A percentile compares a stretch with the other conserved stretches of the same genome.
These are phyloP conservation scores for Pungitius pungitius DNA, from an alignment of 2,113 vertebrate species.

Conservation along the genomic window DNA sequence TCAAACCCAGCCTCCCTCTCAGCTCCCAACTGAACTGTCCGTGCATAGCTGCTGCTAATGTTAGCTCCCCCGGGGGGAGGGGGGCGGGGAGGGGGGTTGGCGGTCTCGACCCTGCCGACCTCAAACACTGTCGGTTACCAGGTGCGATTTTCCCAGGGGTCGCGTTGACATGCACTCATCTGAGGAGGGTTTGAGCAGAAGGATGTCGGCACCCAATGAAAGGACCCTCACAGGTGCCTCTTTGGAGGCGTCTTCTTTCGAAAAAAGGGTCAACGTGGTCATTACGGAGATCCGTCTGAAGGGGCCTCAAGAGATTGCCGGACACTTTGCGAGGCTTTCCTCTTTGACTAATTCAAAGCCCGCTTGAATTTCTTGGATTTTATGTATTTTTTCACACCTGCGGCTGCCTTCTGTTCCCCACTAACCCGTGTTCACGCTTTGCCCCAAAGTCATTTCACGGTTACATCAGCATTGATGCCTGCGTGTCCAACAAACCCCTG, in stretches of 20 bases:
- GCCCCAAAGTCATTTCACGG: background rate
- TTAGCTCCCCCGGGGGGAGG: constrained; percentile 4
- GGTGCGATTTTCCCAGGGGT: constrained; percentile 55
- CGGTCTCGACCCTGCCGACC: constrained; percentile 19
- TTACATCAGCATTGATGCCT: constrained; percentile 11
- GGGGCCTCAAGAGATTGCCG: background rate
- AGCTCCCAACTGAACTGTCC: constrained; percentile 11
- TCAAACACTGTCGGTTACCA: constrained; percentile 38
- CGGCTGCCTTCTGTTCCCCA: background rate
- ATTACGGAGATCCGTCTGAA: background rate
- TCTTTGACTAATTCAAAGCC: background rate
- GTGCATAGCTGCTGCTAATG: constrained; percentile 28
- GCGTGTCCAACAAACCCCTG: background rate
- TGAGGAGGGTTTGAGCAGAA: constrained; percentile 21
- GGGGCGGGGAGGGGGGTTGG: background rate
- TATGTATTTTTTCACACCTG: background rate
- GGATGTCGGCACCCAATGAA: constrained; percentile 29
- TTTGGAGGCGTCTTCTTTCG: background rate
- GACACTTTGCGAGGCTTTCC: background rate
- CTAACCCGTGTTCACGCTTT: background rate
- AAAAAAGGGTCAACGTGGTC: background rate
- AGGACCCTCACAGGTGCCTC: constrained; percentile 11
- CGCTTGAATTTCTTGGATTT: background rate
- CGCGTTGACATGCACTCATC: constrained; percentile 11
- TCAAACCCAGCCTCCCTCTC: constrained; percentile 8